A percentile compares a stretch with the other conserved stretches of the same genome.
Evolutionary conservation across 1,140 invertebrate genomes (phyloP).

Genomic region (Drosophila repletoides): DNA sequence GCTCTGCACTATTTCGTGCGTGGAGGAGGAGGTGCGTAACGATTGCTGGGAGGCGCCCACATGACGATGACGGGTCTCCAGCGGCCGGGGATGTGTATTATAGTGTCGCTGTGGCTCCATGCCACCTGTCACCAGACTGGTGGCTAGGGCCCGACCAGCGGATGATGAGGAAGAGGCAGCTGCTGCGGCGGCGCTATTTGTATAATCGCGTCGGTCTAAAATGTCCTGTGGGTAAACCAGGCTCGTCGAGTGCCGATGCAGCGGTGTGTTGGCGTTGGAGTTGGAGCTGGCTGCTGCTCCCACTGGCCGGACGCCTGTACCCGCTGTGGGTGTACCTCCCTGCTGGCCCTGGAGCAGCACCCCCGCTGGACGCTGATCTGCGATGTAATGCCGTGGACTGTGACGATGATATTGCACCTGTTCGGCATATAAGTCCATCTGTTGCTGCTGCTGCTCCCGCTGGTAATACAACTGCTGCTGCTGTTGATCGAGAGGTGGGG

Average conservation of each 20-base stretch:
- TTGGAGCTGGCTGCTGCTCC: conserved; percentile 49
- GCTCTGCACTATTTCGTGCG: conserved; percentile 77
- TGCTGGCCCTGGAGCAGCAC: too few relatives aligned
- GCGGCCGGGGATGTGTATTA: conserved; percentile 73
- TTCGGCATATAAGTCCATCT: conserved; percentile 73
- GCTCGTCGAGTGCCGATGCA: conserved; percentile 75
- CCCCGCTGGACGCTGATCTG: conserved; percentile 69
- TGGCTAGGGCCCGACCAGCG: conserved; percentile 56
- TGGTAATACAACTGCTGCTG: conserved; percentile 38
- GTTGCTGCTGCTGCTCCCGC: conserved; percentile 46
- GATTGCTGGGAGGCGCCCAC: conserved; percentile 77
- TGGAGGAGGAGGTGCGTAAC: conserved; percentile 70
- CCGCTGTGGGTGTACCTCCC: conserved; percentile 63
- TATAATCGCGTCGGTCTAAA: conserved; percentile 82
- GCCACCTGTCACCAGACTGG: conserved; percentile 16
- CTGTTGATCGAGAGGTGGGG: conserved; percentile 55
- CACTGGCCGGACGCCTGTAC: conserved; percentile 56
- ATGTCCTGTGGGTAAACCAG: conserved; percentile 82
- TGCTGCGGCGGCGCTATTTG: conserved; percentile 58
- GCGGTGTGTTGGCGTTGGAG: conserved; percentile 70
- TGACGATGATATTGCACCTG: conserved; percentile 75
- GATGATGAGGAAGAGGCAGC: too few relatives aligned
- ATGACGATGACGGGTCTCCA: conserved; percentile 74
- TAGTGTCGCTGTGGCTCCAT: conserved; percentile 57
- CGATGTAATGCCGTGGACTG: conserved; percentile 79